These are phyloP conservation scores for Porites rus DNA, from an alignment of 92 coral and sea anemone species.

Conservation along the genomic window DNA sequence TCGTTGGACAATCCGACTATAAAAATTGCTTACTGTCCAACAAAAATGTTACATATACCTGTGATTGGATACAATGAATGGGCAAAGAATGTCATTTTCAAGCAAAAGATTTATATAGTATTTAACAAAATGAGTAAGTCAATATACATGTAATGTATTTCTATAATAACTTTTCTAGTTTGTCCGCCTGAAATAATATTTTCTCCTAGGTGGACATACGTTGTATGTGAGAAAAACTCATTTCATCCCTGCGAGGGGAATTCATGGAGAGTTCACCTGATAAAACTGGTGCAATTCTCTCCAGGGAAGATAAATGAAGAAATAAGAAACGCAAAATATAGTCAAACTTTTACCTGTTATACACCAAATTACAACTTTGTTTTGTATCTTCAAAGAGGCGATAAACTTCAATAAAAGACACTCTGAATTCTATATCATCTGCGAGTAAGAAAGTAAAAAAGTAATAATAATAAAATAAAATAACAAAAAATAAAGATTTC, in stretches of 20 bases:
- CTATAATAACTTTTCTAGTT: too few species aligned
- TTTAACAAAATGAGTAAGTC: neutral
- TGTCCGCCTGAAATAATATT: too few species aligned
- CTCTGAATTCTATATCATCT: conserved; percentile 88
- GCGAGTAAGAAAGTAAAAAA: neutral
- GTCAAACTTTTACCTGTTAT: conserved; percentile 69
- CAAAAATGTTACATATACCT: neutral
- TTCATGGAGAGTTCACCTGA: too few species aligned
- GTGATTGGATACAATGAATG: neutral
- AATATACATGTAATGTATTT: too few species aligned
- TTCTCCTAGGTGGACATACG: too few species aligned
- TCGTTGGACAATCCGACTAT: too few species aligned
- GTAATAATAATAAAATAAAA: neutral
- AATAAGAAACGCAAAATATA: neutral
- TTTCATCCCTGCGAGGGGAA: too few species aligned
- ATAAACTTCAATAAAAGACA: conserved; percentile 83
- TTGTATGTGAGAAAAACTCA: too few species aligned
- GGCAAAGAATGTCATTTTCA: too few species aligned
- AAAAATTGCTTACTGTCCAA: too few species aligned
- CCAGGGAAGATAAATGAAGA: neutral
- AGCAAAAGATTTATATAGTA: neutral
- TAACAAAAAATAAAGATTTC: neutral
- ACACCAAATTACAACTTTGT: conserved; percentile 77
- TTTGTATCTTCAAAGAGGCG: conserved; percentile 81
- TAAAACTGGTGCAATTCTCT: neutral